These are phyloP conservation scores for Drosophila nr. perissopoda DNA, from an alignment of 2,888 invertebrate genomes.

Conservation along the genomic window DNA sequence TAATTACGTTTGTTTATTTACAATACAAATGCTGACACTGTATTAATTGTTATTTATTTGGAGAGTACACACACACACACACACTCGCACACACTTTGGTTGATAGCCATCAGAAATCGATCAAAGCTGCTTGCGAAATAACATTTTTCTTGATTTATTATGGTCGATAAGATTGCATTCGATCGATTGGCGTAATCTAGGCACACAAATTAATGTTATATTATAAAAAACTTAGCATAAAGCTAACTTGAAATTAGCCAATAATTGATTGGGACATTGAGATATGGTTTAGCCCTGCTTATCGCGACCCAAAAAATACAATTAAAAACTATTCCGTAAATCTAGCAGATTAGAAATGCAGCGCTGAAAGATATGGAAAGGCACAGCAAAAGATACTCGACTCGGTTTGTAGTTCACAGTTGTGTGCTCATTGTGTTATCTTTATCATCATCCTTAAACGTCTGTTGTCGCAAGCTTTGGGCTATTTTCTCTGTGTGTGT, in stretches of 20 bases:
- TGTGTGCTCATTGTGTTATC: conserved; percentile 14
- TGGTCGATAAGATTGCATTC: conserved; percentile 63
- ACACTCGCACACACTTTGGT: conserved; percentile 35
- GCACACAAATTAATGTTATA: conserved; percentile 59
- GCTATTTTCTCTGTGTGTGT: conserved; percentile 54
- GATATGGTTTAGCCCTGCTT: conserved; percentile 11
- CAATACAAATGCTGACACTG: conserved; percentile 43
- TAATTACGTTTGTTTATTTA: conserved; percentile 74
- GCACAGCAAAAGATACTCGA: conserved; percentile 24
- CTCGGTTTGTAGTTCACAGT: conserved; percentile 26
- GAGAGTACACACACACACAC: conserved; percentile 10
- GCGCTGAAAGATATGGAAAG: conserved; percentile 1
- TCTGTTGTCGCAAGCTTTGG: conserved; percentile 63
- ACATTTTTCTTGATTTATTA: conserved; percentile 15
- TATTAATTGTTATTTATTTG: conserved; percentile 43
- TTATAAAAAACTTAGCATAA: conserved; percentile 34
- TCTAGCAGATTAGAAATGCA: conserved; percentile 31
- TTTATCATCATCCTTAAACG: conserved; percentile 42
- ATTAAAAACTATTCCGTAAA: conserved; percentile 28
- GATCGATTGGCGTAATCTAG: conserved; percentile 53
- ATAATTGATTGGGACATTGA: conserved; percentile 40
- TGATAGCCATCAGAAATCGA: conserved; percentile 72
- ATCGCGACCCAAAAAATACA: conserved; percentile 32
- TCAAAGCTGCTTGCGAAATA: conserved; percentile 50
- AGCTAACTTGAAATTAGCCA: conserved; percentile 30